Percentiles rank a stretch among this genome's conserved stretches.
These are phyloP conservation scores for Sinocyclocheilus maitianheensis DNA, from an alignment of 2,113 vertebrate species.

Conservation along the genomic window DNA sequence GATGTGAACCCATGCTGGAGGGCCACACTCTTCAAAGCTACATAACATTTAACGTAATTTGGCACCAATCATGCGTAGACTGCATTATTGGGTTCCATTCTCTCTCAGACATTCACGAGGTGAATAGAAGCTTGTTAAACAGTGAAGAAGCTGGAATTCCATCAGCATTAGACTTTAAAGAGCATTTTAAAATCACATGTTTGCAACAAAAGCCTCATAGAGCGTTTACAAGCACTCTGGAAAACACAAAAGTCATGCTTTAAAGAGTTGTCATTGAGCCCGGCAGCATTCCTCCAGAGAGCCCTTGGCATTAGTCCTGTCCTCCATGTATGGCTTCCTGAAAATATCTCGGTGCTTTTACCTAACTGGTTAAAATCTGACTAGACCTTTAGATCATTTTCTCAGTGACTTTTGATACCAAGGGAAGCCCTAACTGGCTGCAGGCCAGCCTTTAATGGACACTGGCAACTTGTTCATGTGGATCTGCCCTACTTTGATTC, in stretches of 20 bases:
- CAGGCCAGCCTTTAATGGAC: slow-evolving; percentile 28
- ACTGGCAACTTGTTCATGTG: not conserved
- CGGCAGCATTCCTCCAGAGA: slow-evolving; percentile 39
- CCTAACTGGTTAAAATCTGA: not conserved
- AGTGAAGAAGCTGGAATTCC: slow-evolving; percentile 40
- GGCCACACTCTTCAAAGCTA: slow-evolving; percentile 17
- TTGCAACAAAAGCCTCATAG: slow-evolving; percentile 25
- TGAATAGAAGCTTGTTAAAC: slow-evolving; percentile 49
- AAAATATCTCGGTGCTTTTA: slow-evolving; percentile 24
- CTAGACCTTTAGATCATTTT: slow-evolving; percentile 7
- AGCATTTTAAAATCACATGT: slow-evolving; percentile 47
- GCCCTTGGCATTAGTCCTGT: slow-evolving; percentile 38
- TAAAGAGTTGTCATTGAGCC: slow-evolving; percentile 45
- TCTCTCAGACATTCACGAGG: slow-evolving; percentile 19
- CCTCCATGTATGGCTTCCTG: slow-evolving; percentile 26
- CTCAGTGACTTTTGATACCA: slow-evolving; percentile 14
- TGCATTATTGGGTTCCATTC: slow-evolving; percentile 21
- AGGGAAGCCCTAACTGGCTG: slow-evolving; percentile 40
- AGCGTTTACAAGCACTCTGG: slow-evolving; percentile 48
- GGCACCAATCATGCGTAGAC: slow-evolving; percentile 15
- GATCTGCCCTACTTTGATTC: not conserved
- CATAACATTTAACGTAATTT: slow-evolving; percentile 31
- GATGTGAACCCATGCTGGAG: slow-evolving; percentile 21
- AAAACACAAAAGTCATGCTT: slow-evolving; percentile 42
- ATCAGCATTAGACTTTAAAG: slow-evolving; percentile 30